Conservation (phyloP, 2,888 invertebrate species). For the Theodoxus fluviatilis region DNA sequence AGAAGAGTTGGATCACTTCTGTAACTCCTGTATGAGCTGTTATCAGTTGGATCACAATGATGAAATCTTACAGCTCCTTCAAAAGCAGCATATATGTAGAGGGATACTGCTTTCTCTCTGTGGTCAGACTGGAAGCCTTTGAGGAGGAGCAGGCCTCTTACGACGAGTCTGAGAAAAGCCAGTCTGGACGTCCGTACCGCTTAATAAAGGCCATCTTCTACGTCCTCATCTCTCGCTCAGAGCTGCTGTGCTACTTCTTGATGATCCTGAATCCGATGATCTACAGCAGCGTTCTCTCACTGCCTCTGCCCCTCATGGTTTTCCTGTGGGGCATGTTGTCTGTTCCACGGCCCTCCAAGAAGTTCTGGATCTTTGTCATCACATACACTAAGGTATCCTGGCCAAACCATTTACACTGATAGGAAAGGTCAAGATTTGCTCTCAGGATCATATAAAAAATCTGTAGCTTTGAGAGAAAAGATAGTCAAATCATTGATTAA, state of each 20-base stretch:
- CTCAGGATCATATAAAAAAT: too few species aligned
- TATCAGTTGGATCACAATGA: too few species aligned
- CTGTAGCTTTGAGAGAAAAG: too few species aligned
- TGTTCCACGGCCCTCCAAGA: conserved; percentile 94
- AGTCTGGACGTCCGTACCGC: conserved; percentile 53
- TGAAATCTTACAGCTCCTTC: too few species aligned
- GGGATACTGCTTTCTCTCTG: conserved; percentile 27
- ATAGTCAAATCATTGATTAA: too few species aligned
- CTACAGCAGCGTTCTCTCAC: conserved; percentile 88
- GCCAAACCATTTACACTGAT: too few species aligned
- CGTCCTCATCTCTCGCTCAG: conserved; percentile 85
- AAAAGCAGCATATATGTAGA: too few species aligned
- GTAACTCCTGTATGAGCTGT: too few species aligned
- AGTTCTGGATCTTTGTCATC: conserved; percentile 97
- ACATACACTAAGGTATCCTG: conserved; percentile 98
- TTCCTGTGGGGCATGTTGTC: conserved; percentile 97
- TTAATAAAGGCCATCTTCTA: conserved; percentile 76
- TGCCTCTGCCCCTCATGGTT: conserved; percentile 82
- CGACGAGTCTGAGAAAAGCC: conserved; percentile 52
- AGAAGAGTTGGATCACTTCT: too few species aligned
- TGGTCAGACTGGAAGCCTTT: conserved; percentile 32
- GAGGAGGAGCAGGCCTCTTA: conserved; percentile 32
- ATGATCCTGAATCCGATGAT: conserved; percentile 94
- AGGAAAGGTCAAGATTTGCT: too few species aligned
- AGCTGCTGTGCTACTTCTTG: conserved; percentile 92